Conservation (phyloP, 2,797 vertebrate genomes). For the Poeciliopsis gracilis region DNA sequence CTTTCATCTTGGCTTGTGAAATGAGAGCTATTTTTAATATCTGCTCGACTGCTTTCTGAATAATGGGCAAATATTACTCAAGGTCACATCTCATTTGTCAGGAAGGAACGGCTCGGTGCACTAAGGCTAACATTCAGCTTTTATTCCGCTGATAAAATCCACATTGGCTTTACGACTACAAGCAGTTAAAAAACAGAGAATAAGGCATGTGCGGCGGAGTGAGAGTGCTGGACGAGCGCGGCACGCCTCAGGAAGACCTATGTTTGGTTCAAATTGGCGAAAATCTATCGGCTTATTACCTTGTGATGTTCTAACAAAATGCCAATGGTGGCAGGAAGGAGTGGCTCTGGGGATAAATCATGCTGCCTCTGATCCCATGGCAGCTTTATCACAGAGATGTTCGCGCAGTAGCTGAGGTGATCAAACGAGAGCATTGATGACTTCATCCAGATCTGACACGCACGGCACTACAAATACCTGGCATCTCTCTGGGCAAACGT, state of each 20-base stretch:
- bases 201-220: constrained; percentile 44
- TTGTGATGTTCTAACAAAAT: constrained; percentile 67
- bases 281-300: constrained; percentile 76
- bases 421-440: constrained; percentile 73
- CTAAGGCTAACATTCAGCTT: constrained; percentile 77
- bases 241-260: constrained; percentile 37
- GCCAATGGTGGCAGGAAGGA: constrained; percentile 71
- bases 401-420: constrained; percentile 67
- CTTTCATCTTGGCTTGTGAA: constrained; percentile 67
- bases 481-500: constrained; percentile 58
- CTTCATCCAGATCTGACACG: constrained; percentile 76
- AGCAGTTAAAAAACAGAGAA: constrained; percentile 69
- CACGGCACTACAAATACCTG: constrained; percentile 52
- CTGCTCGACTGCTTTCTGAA: constrained; percentile 80
- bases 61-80: constrained; percentile 83
- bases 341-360: constrained; percentile 73
- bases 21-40: constrained; percentile 85
- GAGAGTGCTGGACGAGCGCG: constrained; percentile 39
- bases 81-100: constrained; percentile 86
- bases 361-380: constrained; percentile 61
- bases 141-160: constrained; percentile 76
- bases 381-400: constrained; percentile 76
- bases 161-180: constrained; percentile 70
- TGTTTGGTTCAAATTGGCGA: constrained; percentile 48
- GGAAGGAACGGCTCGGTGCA: constrained; percentile 69